Evolutionary conservation across 2,888 invertebrate genomes (phyloP).

Genomic region (Adelognathus sp.): DNA sequence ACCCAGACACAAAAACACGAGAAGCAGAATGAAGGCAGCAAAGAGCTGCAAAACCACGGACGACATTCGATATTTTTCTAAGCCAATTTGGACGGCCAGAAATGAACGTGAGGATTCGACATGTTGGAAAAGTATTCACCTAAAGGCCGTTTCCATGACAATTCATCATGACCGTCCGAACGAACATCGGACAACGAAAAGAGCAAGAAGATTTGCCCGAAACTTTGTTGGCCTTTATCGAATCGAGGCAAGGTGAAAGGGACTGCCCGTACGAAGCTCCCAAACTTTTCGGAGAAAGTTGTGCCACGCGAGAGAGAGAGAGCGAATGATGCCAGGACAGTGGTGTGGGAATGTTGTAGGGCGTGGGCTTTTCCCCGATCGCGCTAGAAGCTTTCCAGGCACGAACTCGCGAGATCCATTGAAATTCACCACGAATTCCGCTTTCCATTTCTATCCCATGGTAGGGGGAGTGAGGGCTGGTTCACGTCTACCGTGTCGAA

Average conservation of each 20-base stretch:
- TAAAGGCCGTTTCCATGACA: neutral
- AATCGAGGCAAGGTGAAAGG: conserved; percentile 30
- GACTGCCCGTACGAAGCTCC: conserved; percentile 12
- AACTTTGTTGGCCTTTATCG: conserved; percentile 38
- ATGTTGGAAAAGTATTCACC: neutral
- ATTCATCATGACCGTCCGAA: neutral
- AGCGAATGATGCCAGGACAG: too few relatives aligned
- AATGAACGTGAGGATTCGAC: neutral
- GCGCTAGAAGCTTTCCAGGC: conserved; percentile 74
- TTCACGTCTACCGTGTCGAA: conserved; percentile 26
- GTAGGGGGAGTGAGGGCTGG: too few relatives aligned
- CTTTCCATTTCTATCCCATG: conserved; percentile 80
- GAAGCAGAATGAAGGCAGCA: neutral
- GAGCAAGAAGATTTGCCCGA: neutral
- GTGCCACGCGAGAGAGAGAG: conserved; percentile 7
- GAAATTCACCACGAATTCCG: conserved; percentile 79
- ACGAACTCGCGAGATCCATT: conserved; percentile 75
- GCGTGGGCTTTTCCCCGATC: conserved; percentile 54
- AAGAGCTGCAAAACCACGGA: too few relatives aligned
- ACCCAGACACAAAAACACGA: neutral
- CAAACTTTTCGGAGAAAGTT: conserved; percentile 44
- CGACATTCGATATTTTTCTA: neutral
- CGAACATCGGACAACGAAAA: conserved; percentile 7
- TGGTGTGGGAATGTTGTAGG: conserved; percentile 4
- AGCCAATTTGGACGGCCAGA: neutral